Evolutionary conservation across 2,888 invertebrate genomes (phyloP), one percentile per base, ranked within the genome.

Genomic region (Meloe dianella): DNA sequence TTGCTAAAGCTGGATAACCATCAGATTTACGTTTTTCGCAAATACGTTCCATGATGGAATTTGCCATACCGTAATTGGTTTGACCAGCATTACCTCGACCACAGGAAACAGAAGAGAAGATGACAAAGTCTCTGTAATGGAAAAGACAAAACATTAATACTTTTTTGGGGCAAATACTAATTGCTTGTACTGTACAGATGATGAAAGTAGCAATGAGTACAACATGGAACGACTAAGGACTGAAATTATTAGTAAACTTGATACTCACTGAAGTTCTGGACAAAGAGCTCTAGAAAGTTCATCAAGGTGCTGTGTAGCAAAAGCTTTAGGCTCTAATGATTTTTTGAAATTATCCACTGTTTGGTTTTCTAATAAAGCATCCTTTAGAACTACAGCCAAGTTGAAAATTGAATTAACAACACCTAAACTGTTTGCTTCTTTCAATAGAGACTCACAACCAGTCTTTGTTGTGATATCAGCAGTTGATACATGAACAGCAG

Each of bases 51-150:
- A 95, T 93, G 3, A 91, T 88, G 0, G 94, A 94, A 85, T 95
- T 96, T 56, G 94, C 91, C 85, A 92, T 91, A 35, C 94, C 96
- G 81, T 96, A 96, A 85, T 94, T 95, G 20, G 93, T 90, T 84
- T 96, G 96, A 1, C 95, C 95, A 6, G 91, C 91, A 83, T 96
- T 96, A 73, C 96, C 96, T n/a, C 95, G 88, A n/a, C 96, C 96
- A 80, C 95, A 94, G 0, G 93, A 91, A 12, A 95, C 93, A 22
- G 95, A 95, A 0, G 96, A 96, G 85, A 96, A 96, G n/a, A 93
- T 90, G 0, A 96, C 94, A 81, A 96, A 96, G 84, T 92, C 88
- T 78, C 89, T 86, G 38, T 12, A 35, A 35, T 4, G 12, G 12
- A 14, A 14, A 14, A 35, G 2, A 8, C 10, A 9, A 35, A 35